Evolutionary conservation across 2,888 invertebrate species (phyloP).

Genomic region (Omphaloscelis lunosa): DNA sequence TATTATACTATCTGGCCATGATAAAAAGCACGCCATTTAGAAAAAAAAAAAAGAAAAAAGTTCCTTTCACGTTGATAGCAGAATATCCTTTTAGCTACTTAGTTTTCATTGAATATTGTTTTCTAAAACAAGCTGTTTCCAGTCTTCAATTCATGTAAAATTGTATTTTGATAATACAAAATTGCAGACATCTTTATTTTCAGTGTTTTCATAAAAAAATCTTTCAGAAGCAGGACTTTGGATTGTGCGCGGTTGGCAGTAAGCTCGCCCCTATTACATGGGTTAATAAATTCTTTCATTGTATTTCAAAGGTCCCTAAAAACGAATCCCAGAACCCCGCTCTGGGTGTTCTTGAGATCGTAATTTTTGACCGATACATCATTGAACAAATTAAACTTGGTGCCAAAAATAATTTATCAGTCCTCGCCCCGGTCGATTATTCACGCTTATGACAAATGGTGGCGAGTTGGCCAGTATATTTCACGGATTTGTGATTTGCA

Average conservation of each 20-base stretch:
- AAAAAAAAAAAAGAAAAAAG: no score
- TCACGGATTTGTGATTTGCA: conserved; percentile 85
- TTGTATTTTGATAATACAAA: not conserved
- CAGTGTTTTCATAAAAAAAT: not conserved
- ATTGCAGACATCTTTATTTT: not conserved
- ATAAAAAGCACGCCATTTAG: no score
- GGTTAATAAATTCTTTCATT: not conserved
- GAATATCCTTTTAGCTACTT: no score
- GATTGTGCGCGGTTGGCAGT: no score
- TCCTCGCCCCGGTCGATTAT: conserved; percentile 76
- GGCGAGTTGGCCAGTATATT: conserved; percentile 75
- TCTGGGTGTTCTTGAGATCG: conserved; percentile 72
- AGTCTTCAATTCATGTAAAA: no score
- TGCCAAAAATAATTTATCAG: conserved; percentile 86
- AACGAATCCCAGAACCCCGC: conserved; percentile 33
- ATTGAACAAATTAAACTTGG: conserved; percentile 77
- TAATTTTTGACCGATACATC: conserved; percentile 69
- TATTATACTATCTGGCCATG: no score
- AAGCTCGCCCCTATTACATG: no score
- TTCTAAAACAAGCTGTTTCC: no score
- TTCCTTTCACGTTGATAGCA: no score
- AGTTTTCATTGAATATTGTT: no score
- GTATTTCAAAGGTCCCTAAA: conserved; percentile 12
- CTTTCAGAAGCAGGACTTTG: not conserved
- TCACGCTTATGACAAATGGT: conserved; percentile 86